These are phyloP conservation scores for Torymus aiolomorphi DNA, from an alignment of 2,888 invertebrate species.

Conservation along the genomic window DNA sequence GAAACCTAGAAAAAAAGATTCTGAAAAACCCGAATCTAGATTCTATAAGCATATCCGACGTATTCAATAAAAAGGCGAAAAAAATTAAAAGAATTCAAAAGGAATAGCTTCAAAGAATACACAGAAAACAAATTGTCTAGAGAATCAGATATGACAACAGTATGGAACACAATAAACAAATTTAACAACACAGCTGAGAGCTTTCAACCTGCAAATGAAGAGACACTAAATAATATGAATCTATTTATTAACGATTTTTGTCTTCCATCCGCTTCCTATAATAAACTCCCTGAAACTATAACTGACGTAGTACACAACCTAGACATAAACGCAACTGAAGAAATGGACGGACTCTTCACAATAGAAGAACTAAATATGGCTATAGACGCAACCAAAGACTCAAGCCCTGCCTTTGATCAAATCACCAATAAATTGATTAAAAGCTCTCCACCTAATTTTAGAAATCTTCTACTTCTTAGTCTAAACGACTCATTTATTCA, in stretches of 20 bases:
- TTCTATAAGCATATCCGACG: background rate
- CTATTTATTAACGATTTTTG: background rate
- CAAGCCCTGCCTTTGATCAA: background rate
- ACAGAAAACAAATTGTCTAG: background rate
- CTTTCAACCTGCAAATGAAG: background rate
- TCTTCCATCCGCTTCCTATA: background rate
- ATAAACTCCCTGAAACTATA: background rate
- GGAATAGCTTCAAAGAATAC: background rate
- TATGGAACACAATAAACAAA: background rate
- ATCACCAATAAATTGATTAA: background rate
- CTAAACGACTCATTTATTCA: background rate
- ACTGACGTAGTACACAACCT: background rate
- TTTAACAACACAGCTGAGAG: background rate
- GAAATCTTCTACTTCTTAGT: background rate
- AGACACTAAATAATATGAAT: background rate
- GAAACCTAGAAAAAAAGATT: background rate
- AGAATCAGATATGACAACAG: background rate
- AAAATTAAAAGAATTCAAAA: slow-evolving; percentile 1
- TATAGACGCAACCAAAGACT: background rate
- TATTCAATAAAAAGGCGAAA: background rate
- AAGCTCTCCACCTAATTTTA: background rate
- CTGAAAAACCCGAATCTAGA: background rate
- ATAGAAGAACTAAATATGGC: background rate
- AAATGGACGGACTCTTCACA: background rate
- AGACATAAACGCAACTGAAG: background rate